A percentile compares a stretch with the other conserved stretches of the same genome.
phyloP scores from a whole-genome alignment of 2,888 invertebrate genomes.

The Scaptomyza parva region DNA sequence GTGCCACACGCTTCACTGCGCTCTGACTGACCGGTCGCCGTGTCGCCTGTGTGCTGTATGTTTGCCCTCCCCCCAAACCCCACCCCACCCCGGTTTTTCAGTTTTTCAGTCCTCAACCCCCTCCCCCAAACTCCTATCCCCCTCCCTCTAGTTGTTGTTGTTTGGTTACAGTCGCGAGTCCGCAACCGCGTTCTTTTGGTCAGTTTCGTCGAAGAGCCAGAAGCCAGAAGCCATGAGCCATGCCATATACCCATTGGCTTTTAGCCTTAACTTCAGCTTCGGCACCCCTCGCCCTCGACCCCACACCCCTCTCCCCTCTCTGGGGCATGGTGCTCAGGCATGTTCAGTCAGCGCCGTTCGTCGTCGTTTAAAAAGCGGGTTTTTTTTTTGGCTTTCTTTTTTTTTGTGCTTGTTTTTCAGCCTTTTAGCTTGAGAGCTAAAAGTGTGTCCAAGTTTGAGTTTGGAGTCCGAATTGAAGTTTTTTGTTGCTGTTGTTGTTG shows the following conservation, averaged over 20 bases:
- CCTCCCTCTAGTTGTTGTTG: not conserved
- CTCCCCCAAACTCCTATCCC: conserved; percentile 1
- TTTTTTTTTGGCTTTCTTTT: conserved; percentile 7
- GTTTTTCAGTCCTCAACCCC: not conserved
- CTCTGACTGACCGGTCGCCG: conserved; percentile 61
- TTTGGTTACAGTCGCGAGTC: conserved; percentile 31
- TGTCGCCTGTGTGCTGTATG: conserved; percentile 56
- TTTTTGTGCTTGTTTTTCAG: conserved; percentile 3
- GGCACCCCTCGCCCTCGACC: not conserved
- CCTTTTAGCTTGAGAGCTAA: conserved; percentile 38
- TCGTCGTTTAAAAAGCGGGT: conserved; percentile 42
- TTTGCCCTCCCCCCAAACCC: conserved; percentile 13
- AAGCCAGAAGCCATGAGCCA: no score
- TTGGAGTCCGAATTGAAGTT: conserved; percentile 11
- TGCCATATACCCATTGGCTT: conserved; percentile 45
- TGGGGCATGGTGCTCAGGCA: conserved; percentile 63
- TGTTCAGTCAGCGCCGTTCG: conserved; percentile 65
- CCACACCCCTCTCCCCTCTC: conserved; percentile 3
- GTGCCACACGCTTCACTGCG: conserved; percentile 58
- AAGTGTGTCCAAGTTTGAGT: conserved; percentile 31
- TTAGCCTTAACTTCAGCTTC: conserved; percentile 21
- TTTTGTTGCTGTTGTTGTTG: conserved; percentile 3
- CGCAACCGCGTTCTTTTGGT: conserved; percentile 61
- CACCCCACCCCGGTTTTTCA: not conserved
- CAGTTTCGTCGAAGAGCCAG: no score